Evolutionary conservation across 2,113 vertebrate genomes (phyloP).

Genomic region (Rhegmatorhina hoffmannsi): DNA sequence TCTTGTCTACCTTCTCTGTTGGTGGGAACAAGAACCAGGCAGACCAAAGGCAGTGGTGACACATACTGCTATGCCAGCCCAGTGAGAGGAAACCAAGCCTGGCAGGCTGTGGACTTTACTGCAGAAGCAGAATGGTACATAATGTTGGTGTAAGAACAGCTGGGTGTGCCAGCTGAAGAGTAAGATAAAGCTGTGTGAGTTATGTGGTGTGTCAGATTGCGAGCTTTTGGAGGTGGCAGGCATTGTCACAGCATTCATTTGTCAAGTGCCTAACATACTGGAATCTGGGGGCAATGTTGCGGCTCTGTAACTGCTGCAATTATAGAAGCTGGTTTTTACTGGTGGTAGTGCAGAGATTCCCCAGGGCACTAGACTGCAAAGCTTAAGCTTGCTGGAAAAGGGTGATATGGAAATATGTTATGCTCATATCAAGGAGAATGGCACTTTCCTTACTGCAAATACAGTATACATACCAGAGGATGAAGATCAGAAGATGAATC

Average conservation of each 20-base stretch:
- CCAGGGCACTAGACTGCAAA: not conserved
- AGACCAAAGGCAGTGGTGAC: not conserved
- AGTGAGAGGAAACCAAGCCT: not conserved
- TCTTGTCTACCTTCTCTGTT: fast-evolving
- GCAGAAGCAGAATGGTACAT: not conserved
- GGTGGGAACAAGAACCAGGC: not conserved
- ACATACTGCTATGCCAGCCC: not conserved
- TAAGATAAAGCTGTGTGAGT: not conserved
- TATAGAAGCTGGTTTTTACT: not conserved
- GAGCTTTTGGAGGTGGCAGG: not conserved
- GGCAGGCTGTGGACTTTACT: not conserved
- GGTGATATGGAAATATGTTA: not conserved
- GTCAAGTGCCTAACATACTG: not conserved
- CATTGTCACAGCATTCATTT: not conserved
- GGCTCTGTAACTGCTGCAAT: not conserved
- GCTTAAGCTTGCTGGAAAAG: not conserved
- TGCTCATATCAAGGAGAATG: not conserved
- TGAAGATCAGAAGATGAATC: not conserved
- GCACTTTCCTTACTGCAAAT: not conserved
- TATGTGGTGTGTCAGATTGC: not conserved
- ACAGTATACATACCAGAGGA: not conserved
- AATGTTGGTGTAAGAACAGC: not conserved
- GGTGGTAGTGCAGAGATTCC: not conserved
- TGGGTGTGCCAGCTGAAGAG: not conserved
- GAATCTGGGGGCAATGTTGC: not conserved